phyloP scores from a whole-genome alignment of 1,140 invertebrate species.

The Brevipalpus yothersi region DNA sequence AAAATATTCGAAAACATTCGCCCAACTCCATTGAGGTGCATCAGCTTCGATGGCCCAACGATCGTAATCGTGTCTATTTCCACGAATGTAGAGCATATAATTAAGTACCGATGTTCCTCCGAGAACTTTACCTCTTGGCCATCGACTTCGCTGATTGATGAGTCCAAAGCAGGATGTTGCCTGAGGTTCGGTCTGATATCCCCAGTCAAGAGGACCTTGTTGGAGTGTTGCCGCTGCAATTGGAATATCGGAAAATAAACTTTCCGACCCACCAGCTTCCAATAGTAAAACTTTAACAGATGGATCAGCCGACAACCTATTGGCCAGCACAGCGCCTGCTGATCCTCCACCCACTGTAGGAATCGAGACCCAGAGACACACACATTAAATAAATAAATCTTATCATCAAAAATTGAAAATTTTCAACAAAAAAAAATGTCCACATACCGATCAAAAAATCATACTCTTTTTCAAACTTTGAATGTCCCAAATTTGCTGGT shows the following conservation, averaged over 20 bases:
- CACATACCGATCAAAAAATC: neutral
- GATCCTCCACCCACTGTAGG: conserved; percentile 34
- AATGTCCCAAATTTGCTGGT: neutral
- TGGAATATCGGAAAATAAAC: conserved; percentile 64
- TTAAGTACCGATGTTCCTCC: conserved; percentile 69
- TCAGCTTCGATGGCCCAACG: conserved; percentile 52
- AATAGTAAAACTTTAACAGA: conserved; percentile 36
- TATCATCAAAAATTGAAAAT: neutral
- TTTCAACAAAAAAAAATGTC: neutral
- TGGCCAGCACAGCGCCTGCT: conserved; percentile 74
- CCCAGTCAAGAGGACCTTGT: conserved; percentile 56
- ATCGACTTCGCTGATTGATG: conserved; percentile 47
- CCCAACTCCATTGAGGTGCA: conserved; percentile 71
- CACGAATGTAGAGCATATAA: conserved; percentile 88
- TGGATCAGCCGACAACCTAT: conserved; percentile 47
- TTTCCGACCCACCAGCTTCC: conserved; percentile 75
- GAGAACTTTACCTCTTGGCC: conserved; percentile 52
- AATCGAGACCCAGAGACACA: neutral
- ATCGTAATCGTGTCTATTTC: conserved; percentile 79
- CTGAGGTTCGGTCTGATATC: conserved; percentile 58
- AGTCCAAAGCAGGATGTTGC: conserved; percentile 49
- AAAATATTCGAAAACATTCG: conserved; percentile 65
- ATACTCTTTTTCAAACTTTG: neutral
- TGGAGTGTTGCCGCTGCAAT: conserved; percentile 62
- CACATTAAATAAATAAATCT: neutral